Percentiles rank a stretch among this genome's conserved stretches.
Conservation (phyloP, 92 coral and sea anemone genomes). For the Muricea muricata region DNA sequence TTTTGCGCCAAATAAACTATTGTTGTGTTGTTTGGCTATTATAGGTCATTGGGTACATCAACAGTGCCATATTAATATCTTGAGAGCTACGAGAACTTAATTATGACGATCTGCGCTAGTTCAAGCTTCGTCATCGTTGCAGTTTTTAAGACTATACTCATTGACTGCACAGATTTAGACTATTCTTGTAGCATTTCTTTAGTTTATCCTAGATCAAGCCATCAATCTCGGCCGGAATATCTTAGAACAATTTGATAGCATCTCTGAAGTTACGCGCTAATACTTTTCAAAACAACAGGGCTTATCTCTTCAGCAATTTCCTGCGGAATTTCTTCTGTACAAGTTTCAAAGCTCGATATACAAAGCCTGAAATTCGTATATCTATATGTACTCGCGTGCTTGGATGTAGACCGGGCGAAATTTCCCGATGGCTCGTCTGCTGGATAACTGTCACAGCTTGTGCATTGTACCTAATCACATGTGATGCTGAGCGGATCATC, state of each 20-base stretch:
- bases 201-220: neutral
- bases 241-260: neutral
- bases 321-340: conserved; percentile 4
- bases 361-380: neutral
- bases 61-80: neutral
- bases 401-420: neutral
- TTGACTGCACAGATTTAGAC: too few species aligned
- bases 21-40: neutral
- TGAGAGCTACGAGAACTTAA: neutral
- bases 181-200: neutral
- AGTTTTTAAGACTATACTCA: neutral
- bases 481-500: neutral
- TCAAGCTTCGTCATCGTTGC: too few species aligned
- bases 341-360: neutral
- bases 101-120: too few species aligned
- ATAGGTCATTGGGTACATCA: neutral
- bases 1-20: neutral
- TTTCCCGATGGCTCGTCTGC: neutral
- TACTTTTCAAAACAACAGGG: conserved; percentile 3
- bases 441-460: neutral
- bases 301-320: neutral
- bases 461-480: neutral
- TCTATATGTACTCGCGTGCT: neutral
- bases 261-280: conserved; percentile 6
- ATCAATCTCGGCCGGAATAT: neutral